Conservation (phyloP, 1,140 invertebrate genomes). For the Chelonus insularis region DNA sequence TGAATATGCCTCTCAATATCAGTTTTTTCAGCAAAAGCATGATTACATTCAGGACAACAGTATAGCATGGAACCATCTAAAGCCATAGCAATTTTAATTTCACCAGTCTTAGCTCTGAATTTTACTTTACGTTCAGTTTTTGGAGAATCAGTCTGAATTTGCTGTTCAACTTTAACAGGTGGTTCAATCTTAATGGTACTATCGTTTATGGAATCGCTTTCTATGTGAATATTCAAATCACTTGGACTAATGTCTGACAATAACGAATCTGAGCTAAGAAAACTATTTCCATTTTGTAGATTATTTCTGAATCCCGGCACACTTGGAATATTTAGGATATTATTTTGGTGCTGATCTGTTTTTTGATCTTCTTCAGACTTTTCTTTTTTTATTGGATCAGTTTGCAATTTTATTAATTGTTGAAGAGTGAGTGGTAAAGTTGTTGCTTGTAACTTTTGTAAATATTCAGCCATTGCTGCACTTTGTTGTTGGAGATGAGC, state of each 20-base stretch:
- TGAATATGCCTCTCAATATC: slow-evolving; percentile 57
- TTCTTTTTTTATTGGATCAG: slow-evolving; percentile 51
- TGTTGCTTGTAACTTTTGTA: slow-evolving; percentile 56
- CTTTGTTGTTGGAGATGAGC: slow-evolving; percentile 46
- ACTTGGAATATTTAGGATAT: slow-evolving; percentile 57
- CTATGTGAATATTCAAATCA: slow-evolving; percentile 52
- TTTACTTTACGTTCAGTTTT: slow-evolving; percentile 57
- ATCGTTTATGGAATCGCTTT: slow-evolving; percentile 31
- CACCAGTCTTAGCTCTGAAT: slow-evolving; percentile 57
- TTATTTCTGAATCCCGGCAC: slow-evolving; percentile 50
- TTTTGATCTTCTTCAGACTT: slow-evolving; percentile 45
- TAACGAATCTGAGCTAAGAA: slow-evolving; percentile 45
- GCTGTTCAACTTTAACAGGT: slow-evolving; percentile 46
- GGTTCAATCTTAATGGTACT: slow-evolving; percentile 1
- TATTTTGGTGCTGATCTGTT: slow-evolving; percentile 49
- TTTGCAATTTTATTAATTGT: slow-evolving; percentile 54
- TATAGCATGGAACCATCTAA: slow-evolving; percentile 55
- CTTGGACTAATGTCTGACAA: slow-evolving; percentile 47
- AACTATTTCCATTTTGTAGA: slow-evolving; percentile 47
- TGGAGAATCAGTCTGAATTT: slow-evolving; percentile 48
- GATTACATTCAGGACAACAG: slow-evolving; percentile 59
- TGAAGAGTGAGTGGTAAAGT: slow-evolving; percentile 53
- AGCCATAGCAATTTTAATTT: slow-evolving; percentile 55
- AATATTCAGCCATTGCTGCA: slow-evolving; percentile 52
- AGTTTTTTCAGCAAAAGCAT: slow-evolving; percentile 49